Base-by-base conservation (phyloP, 2,113 vertebrate species). In the Thalassoma bifasciatum region DNA sequence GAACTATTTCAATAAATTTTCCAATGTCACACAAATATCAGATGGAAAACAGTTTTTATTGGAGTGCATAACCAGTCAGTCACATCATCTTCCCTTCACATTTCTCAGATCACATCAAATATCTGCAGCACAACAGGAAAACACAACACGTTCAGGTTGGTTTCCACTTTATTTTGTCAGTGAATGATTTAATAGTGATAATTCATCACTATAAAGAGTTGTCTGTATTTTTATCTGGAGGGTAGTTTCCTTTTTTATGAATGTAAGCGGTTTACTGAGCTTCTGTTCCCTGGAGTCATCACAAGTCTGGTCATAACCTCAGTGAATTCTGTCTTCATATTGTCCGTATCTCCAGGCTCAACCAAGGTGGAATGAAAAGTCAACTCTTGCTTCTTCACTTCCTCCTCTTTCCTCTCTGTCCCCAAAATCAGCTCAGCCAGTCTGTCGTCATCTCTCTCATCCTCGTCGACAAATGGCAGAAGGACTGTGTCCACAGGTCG, bases 401-500 rank as follows among this genome's bases (percentile, higher is more conserved):
- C 30, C 30, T 30, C 30, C 62, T 62, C 52, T 67, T 66, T 44
- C 53, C 63, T 59, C 47, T 61, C 47, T 47, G 57, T 7, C 74
- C 77, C 53, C 49, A 37, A 49, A 19, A 0, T 34, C 62, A 67
- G 34, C 51, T 81, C 69, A 7, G 53, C 81, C 8, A 77, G 49
- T 11, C 85, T 54, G 0, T 95, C 92, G 14, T 90, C 92, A 0
- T 16, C 53, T 8, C 77, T 52, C 36, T 83, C 86, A 24, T 91
- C 46, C 46, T 2, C 37, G 0, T 93, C 91, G 0, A 51, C 77
- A 84, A 97, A 96, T 0, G 96, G 94, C 50, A 93, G 89, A 82
- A 96, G 94, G 52, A 96, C 87, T 0, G 93, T 92, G 84, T 97
- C 96, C 86, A 98, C 82, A 81, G 97, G 80, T 0, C 94, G 93